A percentile compares a stretch with the other conserved stretches of the same genome.
These are phyloP conservation scores for Agrilus planipennis DNA, from an alignment of 1,140 invertebrate species.

Conservation along the genomic window DNA sequence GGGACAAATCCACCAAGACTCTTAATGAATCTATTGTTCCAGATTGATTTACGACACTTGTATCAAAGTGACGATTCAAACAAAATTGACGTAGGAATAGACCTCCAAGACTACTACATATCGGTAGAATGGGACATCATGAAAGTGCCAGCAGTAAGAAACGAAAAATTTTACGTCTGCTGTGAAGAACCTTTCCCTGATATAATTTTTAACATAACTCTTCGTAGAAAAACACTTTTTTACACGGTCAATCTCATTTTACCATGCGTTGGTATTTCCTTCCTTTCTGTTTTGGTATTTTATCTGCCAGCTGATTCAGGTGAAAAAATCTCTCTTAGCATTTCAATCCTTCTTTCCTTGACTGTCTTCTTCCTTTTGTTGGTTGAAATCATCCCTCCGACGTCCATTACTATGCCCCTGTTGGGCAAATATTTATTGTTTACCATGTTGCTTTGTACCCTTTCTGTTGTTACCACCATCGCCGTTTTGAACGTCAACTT, in stretches of 20 bases:
- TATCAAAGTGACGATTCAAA: conserved; percentile 69
- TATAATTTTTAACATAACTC: conserved; percentile 95
- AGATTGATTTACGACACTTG: conserved; percentile 82
- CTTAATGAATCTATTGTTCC: conserved; percentile 24
- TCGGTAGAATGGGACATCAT: conserved; percentile 97
- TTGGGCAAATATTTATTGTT: conserved; percentile 98
- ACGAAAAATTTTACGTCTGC: conserved; percentile 83
- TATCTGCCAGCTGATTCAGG: conserved; percentile 97
- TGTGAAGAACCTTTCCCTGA: conserved; percentile 88
- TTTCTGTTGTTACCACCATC: conserved; percentile 96
- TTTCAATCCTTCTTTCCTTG: conserved; percentile 94
- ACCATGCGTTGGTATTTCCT: conserved; percentile 92
- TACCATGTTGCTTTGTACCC: conserved; percentile 97
- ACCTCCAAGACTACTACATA: conserved; percentile 88
- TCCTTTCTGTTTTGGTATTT: conserved; percentile 95
- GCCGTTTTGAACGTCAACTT: conserved; percentile 98
- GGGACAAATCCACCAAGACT: not conserved
- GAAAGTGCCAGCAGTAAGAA: conserved; percentile 71
- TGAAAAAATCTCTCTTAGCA: conserved; percentile 95
- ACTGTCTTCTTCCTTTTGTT: conserved; percentile 98
- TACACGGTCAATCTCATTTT: conserved; percentile 96
- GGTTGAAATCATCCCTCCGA: conserved; percentile 98
- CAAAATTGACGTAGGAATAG: conserved; percentile 77
- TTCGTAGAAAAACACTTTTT: conserved; percentile 92
- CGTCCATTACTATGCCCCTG: conserved; percentile 92